Evolutionary conservation across 1,140 invertebrate species (phyloP).

Genomic region (Sitophilus oryzae): DNA sequence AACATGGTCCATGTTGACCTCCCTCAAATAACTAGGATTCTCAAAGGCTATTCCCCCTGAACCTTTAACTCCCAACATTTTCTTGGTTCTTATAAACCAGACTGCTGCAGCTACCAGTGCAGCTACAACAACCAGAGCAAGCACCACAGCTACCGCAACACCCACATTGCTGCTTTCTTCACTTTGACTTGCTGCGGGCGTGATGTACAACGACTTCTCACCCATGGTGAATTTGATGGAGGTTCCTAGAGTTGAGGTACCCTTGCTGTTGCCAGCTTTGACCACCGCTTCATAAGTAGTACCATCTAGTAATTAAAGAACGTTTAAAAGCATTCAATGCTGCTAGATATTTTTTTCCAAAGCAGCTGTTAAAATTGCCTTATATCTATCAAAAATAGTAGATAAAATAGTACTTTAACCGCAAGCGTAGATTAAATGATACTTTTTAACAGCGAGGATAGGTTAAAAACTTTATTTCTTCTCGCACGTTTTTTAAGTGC

Average conservation of each 20-base stretch:
- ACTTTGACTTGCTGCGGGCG: slow-evolving; percentile 52
- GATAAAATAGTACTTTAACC: too few relatives aligned
- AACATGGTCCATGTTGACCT: slow-evolving; percentile 64
- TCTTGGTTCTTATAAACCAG: slow-evolving; percentile 60
- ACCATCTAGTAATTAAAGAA: slow-evolving; percentile 46
- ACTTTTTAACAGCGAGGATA: too few relatives aligned
- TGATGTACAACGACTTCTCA: slow-evolving; percentile 56
- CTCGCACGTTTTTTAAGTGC: too few relatives aligned
- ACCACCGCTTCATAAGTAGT: slow-evolving; percentile 71
- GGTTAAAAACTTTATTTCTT: too few relatives aligned
- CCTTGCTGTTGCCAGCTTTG: slow-evolving; percentile 74
- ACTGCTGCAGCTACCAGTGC: slow-evolving; percentile 56
- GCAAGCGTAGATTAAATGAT: too few relatives aligned
- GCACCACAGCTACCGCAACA: slow-evolving; percentile 58
- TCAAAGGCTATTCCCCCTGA: slow-evolving; percentile 73
- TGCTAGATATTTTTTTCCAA: too few relatives aligned
- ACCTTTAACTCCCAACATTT: slow-evolving; percentile 51
- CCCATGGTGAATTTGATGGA: slow-evolving; percentile 66
- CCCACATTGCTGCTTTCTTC: slow-evolving; percentile 49
- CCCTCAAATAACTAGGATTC: slow-evolving; percentile 76
- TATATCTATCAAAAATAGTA: too few relatives aligned
- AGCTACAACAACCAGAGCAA: slow-evolving; percentile 59
- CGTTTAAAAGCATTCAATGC: slow-evolving; percentile 1
- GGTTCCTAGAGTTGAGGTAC: slow-evolving; percentile 66
- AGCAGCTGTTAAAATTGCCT: too few relatives aligned